Conservation (phyloP, 1,140 invertebrate genomes). For the Cecropterus lyciades region DNA sequence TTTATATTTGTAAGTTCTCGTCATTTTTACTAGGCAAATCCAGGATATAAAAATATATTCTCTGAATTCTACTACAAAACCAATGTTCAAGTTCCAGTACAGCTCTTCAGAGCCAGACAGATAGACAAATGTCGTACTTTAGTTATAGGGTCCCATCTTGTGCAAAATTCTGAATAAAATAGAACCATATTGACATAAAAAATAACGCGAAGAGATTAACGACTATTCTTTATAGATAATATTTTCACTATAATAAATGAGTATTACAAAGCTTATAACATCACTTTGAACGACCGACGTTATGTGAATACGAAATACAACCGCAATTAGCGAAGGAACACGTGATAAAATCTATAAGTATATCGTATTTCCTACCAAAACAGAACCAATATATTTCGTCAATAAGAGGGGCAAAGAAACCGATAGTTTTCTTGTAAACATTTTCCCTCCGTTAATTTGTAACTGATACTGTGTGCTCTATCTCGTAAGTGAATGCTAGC, state of each 20-base stretch:
- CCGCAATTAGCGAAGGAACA: slow-evolving; percentile 7
- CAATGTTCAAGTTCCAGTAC: too few species aligned
- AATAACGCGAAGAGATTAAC: too few species aligned
- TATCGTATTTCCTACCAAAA: slow-evolving; percentile 4
- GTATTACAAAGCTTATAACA: neutral
- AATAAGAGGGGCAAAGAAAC: slow-evolving; percentile 32
- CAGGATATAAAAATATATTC: too few species aligned
- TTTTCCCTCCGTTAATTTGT: slow-evolving; percentile 52
- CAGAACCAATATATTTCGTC: slow-evolving; percentile 8
- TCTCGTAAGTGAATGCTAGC: slow-evolving; percentile 35
- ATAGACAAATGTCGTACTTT: too few species aligned
- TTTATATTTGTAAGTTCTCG: too few species aligned
- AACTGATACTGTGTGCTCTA: slow-evolving; percentile 34
- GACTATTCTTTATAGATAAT: neutral
- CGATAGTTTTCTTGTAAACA: slow-evolving; percentile 44
- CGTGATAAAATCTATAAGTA: slow-evolving; percentile 1
- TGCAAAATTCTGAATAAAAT: too few species aligned
- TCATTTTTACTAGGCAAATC: too few species aligned
- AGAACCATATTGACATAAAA: too few species aligned
- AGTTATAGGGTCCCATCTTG: too few species aligned
- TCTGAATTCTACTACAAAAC: too few species aligned
- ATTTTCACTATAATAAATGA: neutral
- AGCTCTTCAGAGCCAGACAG: too few species aligned
- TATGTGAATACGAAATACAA: slow-evolving; percentile 2
- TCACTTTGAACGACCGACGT: neutral